These are phyloP conservation scores for Scaptomyza hsui DNA, from an alignment of 1,140 invertebrate species.

Conservation along the genomic window DNA sequence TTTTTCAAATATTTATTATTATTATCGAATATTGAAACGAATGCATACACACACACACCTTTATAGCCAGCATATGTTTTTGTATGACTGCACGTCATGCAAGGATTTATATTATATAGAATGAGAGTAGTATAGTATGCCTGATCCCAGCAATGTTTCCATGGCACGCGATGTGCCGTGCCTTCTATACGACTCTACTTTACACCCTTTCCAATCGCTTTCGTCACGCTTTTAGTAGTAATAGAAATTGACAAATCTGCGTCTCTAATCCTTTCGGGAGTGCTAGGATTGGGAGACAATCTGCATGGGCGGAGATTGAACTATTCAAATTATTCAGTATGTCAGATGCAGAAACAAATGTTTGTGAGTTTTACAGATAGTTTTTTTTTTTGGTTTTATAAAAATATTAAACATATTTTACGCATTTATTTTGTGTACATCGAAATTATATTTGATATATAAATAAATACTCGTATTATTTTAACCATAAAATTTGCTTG, in stretches of 20 bases:
- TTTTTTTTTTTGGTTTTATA: no score
- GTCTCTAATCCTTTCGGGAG: conserved; percentile 12
- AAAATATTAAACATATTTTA: conserved; percentile 7
- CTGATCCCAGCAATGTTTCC: conserved; percentile 46
- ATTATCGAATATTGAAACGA: conserved; percentile 73
- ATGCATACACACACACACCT: conserved; percentile 44
- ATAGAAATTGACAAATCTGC: neutral
- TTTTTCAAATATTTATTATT: conserved; percentile 79
- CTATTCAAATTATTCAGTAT: no score
- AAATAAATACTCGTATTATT: no score
- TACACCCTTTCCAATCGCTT: conserved; percentile 17
- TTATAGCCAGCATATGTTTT: conserved; percentile 2
- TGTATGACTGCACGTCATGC: conserved; percentile 40
- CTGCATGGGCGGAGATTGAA: neutral
- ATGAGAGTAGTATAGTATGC: conserved; percentile 50
- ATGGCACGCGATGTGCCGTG: conserved; percentile 61
- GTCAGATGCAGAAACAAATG: neutral
- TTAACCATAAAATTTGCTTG: conserved; percentile 22
- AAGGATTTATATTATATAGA: conserved; percentile 3
- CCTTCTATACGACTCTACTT: conserved; percentile 16
- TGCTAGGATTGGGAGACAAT: conserved; percentile 4
- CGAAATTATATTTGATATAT: neutral
- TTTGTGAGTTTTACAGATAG: conserved; percentile 57
- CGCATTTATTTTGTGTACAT: conserved; percentile 24
- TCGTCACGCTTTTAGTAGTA: conserved; percentile 26